Conservation (phyloP, 2,113 vertebrate genomes). For the Lepidothrix coronata region DNA sequence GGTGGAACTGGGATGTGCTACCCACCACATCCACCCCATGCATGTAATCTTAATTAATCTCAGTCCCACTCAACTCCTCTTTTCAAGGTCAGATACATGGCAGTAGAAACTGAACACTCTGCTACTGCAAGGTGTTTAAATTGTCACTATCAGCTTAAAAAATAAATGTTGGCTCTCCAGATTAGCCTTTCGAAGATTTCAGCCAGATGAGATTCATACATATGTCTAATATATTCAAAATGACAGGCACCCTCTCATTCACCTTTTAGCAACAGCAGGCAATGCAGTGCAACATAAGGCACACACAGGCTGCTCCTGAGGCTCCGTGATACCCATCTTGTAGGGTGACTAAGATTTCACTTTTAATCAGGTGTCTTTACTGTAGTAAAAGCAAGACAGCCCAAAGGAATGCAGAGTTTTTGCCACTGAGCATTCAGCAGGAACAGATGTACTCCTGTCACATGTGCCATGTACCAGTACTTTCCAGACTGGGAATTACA, state of each 20-base stretch:
- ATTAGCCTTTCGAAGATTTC: neutral
- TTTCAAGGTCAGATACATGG: neutral
- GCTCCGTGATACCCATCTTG: neutral
- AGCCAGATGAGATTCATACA: neutral
- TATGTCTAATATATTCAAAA: neutral
- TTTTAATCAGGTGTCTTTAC: neutral
- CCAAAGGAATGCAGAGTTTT: neutral
- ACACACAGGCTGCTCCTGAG: neutral
- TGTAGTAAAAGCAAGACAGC: neutral
- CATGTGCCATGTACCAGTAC: neutral
- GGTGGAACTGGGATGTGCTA: neutral
- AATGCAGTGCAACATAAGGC: neutral
- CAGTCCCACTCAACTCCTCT: neutral
- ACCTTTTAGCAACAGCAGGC: neutral
- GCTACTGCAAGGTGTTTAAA: neutral
- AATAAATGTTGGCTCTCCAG: neutral
- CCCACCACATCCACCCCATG: accelerated
- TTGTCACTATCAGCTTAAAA: neutral
- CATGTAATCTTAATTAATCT: neutral
- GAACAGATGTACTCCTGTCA: neutral
- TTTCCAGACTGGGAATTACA: neutral
- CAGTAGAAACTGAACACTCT: neutral
- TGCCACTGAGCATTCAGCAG: neutral
- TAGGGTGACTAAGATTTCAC: neutral
- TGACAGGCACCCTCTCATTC: neutral